phyloP scores from a whole-genome alignment of 1,140 invertebrate species.

The Pogonomyrmex californicus region DNA sequence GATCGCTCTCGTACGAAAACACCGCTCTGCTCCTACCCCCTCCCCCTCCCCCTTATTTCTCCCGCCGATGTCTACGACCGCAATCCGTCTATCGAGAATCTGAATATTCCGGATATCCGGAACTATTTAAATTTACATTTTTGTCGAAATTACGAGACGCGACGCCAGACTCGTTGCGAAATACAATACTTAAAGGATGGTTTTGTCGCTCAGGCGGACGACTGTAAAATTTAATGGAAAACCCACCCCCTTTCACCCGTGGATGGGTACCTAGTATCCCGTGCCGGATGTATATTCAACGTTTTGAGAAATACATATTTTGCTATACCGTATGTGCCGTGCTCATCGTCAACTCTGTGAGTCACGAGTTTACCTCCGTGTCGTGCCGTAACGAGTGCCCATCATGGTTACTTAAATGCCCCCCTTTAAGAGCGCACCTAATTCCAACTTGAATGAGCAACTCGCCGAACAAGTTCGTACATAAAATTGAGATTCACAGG shows the following conservation, averaged over 20 bases:
- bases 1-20: conserved; percentile 18
- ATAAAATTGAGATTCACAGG: conserved; percentile 67
- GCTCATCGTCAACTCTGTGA: background rate
- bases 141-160: background rate
- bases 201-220: background rate
- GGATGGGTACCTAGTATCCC: background rate
- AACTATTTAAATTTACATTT: background rate
- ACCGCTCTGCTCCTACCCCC: background rate
- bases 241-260: background rate
- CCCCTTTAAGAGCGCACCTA: conserved; percentile 44
- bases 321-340: background rate
- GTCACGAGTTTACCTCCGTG: background rate
- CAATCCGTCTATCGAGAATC: background rate
- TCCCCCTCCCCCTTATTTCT: too few relatives aligned
- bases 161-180: background rate
- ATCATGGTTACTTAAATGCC: conserved; percentile 50
- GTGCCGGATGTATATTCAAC: background rate
- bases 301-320: background rate
- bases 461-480: conserved; percentile 63
- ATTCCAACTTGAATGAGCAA: conserved; percentile 58
- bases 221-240: background rate
- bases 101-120: conserved; percentile 5
- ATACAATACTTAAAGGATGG: background rate
- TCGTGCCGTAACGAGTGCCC: conserved; percentile 19
- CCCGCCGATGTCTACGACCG: background rate